Percentiles rank a stretch among this genome's conserved stretches.
Evolutionary conservation across 2,797 vertebrate genomes (phyloP).

Genomic region (Labroides dimidiatus): DNA sequence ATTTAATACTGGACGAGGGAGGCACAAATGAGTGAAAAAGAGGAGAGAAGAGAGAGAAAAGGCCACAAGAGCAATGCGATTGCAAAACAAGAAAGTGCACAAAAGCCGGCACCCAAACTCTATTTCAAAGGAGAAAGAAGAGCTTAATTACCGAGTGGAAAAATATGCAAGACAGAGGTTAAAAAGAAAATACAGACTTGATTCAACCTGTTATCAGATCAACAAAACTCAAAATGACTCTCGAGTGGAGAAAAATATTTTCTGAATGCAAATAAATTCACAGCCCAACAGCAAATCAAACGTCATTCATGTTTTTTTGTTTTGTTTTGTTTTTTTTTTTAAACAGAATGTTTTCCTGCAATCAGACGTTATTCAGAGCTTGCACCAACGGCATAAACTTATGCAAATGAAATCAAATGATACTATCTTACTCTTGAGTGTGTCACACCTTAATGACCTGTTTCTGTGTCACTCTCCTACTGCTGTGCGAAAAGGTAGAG

Average conservation of each 20-base stretch:
- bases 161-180: slow-evolving; percentile 1
- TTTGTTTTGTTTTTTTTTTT: background rate
- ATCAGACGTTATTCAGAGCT: slow-evolving; percentile 71
- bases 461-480: slow-evolving; percentile 8
- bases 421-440: slow-evolving; percentile 45
- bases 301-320: slow-evolving; percentile 45
- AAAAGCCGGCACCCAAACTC: slow-evolving; percentile 34
- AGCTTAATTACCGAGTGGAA: slow-evolving; percentile 53
- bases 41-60: slow-evolving; percentile 1
- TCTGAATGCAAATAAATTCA: slow-evolving; percentile 60
- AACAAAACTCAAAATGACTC: slow-evolving; percentile 42
- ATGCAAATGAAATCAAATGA: slow-evolving; percentile 63
- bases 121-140: slow-evolving; percentile 28
- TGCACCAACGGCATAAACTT: slow-evolving; percentile 45
- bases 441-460: slow-evolving; percentile 48
- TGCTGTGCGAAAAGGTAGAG: slow-evolving; percentile 6
- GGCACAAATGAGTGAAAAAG: slow-evolving; percentile 9
- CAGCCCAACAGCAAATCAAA: slow-evolving; percentile 61
- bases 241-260: slow-evolving; percentile 52
- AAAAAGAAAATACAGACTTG: background rate
- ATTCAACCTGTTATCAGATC: slow-evolving; percentile 42
- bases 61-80: background rate
- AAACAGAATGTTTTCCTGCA: slow-evolving; percentile 44
- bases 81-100: background rate
- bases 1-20: slow-evolving; percentile 45